These are phyloP conservation scores for Podilymbus podiceps DNA, from an alignment of 2,113 vertebrate species.

Conservation along the genomic window DNA sequence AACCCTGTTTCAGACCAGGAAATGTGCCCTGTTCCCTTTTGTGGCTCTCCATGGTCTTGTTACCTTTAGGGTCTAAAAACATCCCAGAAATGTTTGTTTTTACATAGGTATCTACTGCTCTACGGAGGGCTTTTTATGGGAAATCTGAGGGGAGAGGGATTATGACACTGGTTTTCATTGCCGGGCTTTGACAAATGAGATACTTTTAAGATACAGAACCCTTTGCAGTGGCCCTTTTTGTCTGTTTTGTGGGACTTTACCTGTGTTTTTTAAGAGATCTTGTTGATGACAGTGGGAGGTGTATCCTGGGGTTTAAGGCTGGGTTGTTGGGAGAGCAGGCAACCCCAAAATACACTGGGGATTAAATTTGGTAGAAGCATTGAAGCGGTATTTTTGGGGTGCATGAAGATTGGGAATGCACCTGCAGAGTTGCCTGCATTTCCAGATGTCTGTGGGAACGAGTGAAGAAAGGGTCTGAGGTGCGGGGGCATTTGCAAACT, in stretches of 20 bases:
- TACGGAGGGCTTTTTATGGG: not conserved
- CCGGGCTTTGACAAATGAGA: not conserved
- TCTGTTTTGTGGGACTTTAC: not conserved
- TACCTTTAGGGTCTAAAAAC: not conserved
- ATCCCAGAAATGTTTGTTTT: not conserved
- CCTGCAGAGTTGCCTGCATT: not conserved
- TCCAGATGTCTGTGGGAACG: fast-evolving
- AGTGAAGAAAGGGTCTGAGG: not conserved
- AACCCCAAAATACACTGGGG: not conserved
- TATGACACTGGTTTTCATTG: not conserved
- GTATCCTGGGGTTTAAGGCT: not conserved
- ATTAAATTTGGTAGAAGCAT: not conserved
- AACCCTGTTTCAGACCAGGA: not conserved
- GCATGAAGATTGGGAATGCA: not conserved
- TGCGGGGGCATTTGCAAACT: not conserved
- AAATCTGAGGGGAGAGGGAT: not conserved
- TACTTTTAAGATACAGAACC: not conserved
- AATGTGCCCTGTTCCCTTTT: not conserved
- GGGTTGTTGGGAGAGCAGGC: not conserved
- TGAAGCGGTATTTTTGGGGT: not conserved
- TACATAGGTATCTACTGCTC: not conserved
- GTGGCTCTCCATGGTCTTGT: not conserved
- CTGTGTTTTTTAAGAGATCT: not conserved
- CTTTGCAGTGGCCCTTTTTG: not conserved
- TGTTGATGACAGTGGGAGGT: not conserved